Conservation (phyloP, 1,140 invertebrate species). For the Plectrocnemia conspersa region DNA sequence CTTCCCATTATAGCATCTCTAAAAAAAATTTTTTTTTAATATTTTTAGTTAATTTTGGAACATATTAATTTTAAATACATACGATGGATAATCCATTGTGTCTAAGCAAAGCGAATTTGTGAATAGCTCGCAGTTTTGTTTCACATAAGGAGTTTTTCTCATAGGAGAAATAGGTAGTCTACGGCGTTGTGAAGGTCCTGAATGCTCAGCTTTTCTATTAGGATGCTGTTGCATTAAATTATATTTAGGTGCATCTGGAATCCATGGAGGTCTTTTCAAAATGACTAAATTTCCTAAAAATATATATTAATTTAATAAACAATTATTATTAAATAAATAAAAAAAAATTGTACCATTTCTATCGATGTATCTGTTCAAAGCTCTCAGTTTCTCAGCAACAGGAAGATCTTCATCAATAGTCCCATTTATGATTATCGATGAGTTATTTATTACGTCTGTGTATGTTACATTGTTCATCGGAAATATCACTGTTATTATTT, state of each 20-base stretch:
- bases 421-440: neutral
- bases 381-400: slow-evolving; percentile 26
- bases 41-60: slow-evolving; percentile 2
- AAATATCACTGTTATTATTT: slow-evolving; percentile 3
- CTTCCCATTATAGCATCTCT: slow-evolving; percentile 74
- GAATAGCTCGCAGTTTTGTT: slow-evolving; percentile 62
- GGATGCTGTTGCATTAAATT: neutral
- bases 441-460: neutral
- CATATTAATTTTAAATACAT: slow-evolving; percentile 41
- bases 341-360: slow-evolving; percentile 22
- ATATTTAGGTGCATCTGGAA: neutral
- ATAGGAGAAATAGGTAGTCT: slow-evolving; percentile 32
- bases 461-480: neutral
- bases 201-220: slow-evolving; percentile 3
- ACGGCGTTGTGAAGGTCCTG: slow-evolving; percentile 37
- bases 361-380: slow-evolving; percentile 25
- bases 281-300: slow-evolving; percentile 17
- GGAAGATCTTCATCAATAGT: slow-evolving; percentile 19
- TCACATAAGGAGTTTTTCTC: slow-evolving; percentile 33
- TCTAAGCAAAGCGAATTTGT: slow-evolving; percentile 71
- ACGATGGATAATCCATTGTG: slow-evolving; percentile 73
- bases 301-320: neutral
- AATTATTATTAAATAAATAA: no score
- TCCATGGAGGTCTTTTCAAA: slow-evolving; percentile 16
- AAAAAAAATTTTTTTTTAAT: slow-evolving; percentile 33